Conservation (phyloP, 2,888 invertebrate genomes). For the Heliconius ismenius region DNA sequence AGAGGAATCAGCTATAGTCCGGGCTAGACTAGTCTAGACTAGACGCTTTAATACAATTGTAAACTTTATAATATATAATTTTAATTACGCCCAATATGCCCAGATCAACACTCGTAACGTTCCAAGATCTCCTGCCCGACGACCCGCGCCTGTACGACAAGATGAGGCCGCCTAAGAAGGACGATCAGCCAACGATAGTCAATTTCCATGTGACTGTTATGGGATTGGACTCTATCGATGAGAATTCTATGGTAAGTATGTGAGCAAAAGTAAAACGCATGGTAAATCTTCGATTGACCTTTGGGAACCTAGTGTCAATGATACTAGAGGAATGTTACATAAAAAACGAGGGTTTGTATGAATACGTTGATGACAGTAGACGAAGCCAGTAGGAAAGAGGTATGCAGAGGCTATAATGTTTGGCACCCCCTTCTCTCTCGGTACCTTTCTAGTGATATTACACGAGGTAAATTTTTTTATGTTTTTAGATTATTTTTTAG, state of each 20-base stretch:
- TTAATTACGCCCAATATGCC: constrained; percentile 32
- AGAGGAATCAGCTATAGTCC: constrained; percentile 8
- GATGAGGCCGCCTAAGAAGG: constrained; percentile 95
- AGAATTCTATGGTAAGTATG: constrained; percentile 92
- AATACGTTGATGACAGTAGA: not conserved
- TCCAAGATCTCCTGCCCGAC: constrained; percentile 92
- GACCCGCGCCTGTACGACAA: constrained; percentile 94
- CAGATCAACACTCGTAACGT: constrained; percentile 88
- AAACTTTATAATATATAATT: constrained; percentile 30
- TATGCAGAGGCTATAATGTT: not conserved
- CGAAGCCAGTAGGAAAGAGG: not conserved
- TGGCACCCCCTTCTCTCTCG: not conserved
- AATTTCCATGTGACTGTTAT: constrained; percentile 96
- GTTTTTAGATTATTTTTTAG: no score
- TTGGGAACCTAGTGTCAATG: not conserved
- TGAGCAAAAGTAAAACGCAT: no score
- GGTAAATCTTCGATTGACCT: no score
- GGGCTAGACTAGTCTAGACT: constrained; percentile 12
- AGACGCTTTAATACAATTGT: constrained; percentile 9
- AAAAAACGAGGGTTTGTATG: not conserved
- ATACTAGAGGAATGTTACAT: not conserved
- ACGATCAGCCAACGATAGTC: constrained; percentile 92
- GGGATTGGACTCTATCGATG: constrained; percentile 97
- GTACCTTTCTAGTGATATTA: no score
- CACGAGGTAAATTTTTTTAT: no score